A percentile compares a stretch with the other conserved stretches of the same genome.
Evolutionary conservation across 2,888 invertebrate species (phyloP).

Genomic region (Aethes cnicana): DNA sequence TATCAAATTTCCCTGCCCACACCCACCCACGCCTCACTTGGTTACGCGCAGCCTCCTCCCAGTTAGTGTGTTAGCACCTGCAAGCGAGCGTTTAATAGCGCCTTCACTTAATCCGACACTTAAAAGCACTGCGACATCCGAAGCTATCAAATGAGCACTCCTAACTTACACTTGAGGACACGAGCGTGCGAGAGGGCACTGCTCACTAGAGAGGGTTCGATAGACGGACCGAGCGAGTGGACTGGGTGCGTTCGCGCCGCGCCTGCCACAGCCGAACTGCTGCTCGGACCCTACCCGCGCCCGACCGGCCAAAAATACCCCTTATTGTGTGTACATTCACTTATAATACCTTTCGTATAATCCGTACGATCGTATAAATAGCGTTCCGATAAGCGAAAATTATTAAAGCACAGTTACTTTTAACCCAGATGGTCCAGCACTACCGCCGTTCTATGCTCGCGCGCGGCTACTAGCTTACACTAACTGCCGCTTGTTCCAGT

Average conservation of each 20-base stretch:
- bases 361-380: conserved; percentile 66
- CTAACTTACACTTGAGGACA: conserved; percentile 67
- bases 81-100: conserved; percentile 48
- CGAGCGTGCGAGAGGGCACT: conserved; percentile 52
- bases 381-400: conserved; percentile 40
- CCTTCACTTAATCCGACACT: conserved; percentile 57
- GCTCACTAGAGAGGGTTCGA: conserved; percentile 42
- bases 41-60: conserved; percentile 40
- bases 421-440: conserved; percentile 45
- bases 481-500: conserved; percentile 24
- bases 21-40: conserved; percentile 56
- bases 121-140: conserved; percentile 51
- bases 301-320: conserved; percentile 71
- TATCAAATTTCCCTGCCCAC: conserved; percentile 81
- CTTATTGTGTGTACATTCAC: conserved; percentile 72
- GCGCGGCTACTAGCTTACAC: conserved; percentile 16
- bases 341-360: conserved; percentile 68
- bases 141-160: conserved; percentile 69
- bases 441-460: conserved; percentile 6
- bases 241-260: conserved; percentile 53
- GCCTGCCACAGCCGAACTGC: conserved; percentile 64
- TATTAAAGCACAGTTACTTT: conserved; percentile 44
- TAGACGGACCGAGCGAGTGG: conserved; percentile 47
- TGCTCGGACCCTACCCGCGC: conserved; percentile 52
- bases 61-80: conserved; percentile 77